phyloP scores from a whole-genome alignment of 2,113 vertebrate genomes.

The Lathamus discolor region DNA sequence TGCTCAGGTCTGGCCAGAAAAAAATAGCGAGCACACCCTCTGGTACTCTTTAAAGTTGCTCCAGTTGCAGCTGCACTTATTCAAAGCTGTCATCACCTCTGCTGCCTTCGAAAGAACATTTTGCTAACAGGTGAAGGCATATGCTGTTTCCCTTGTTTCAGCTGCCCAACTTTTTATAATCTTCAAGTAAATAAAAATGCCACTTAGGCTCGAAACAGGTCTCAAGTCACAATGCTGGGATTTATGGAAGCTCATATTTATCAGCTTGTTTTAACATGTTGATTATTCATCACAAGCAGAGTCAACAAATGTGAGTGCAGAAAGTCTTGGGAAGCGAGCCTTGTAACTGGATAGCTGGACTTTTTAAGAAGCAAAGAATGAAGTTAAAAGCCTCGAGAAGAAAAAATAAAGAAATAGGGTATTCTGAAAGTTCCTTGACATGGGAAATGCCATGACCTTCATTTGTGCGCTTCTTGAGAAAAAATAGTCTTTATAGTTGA shows the following conservation, averaged over 20 bases:
- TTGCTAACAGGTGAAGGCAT: constrained; percentile 26
- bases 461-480: background rate
- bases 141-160: background rate
- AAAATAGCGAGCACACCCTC: background rate
- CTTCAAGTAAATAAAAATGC: background rate
- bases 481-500: background rate
- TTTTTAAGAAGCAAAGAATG: background rate
- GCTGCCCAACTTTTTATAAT: background rate
- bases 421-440: background rate
- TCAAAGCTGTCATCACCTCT: constrained; percentile 45
- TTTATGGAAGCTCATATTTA: constrained; percentile 11
- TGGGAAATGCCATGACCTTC: background rate
- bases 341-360: background rate
- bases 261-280: background rate
- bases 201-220: background rate
- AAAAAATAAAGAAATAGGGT: background rate
- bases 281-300: constrained; percentile 16
- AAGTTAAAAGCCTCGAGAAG: background rate
- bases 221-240: background rate
- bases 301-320: background rate
- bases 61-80: background rate
- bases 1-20: constrained; percentile 26
- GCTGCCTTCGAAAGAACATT: background rate
- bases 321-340: background rate
- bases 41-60: constrained; percentile 15